A percentile compares a stretch with the other conserved stretches of the same genome.
Conservation (phyloP, 2,888 invertebrate species). For the Rhingia campestris region DNA sequence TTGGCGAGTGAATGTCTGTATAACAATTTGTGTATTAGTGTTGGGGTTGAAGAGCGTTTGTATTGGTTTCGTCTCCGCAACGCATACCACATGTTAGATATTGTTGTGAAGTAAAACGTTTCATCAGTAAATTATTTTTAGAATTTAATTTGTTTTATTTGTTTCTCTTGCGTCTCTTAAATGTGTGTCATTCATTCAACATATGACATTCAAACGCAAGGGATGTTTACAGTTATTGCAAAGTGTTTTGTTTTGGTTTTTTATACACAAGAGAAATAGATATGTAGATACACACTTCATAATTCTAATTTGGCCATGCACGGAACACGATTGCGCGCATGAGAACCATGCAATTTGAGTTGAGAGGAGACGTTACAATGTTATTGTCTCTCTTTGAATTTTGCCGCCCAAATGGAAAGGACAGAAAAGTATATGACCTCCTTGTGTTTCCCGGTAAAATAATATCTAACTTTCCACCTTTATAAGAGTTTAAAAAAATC, state of each 20-base stretch:
- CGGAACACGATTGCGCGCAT: slow-evolving; percentile 50
- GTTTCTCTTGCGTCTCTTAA: neutral
- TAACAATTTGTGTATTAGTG: too few species aligned
- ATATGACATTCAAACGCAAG: too few species aligned
- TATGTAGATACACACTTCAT: too few species aligned
- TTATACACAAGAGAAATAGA: too few species aligned
- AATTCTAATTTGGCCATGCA: too few species aligned
- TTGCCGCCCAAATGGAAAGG: too few species aligned
- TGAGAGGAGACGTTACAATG: neutral
- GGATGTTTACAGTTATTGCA: too few species aligned
- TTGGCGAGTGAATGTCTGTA: neutral
- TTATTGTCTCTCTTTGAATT: neutral
- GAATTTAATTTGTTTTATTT: neutral
- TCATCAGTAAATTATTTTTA: slow-evolving; percentile 24
- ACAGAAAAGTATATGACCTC: too few species aligned
- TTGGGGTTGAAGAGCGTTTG: neutral
- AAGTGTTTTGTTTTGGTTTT: neutral
- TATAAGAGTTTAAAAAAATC: too few species aligned
- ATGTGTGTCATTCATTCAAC: neutral
- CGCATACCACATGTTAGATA: slow-evolving; percentile 16
- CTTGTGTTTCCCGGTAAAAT: too few species aligned
- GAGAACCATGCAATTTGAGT: neutral
- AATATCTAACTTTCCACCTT: too few species aligned
- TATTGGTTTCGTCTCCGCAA: slow-evolving; percentile 46
- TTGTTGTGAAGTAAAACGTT: neutral